Conservation (phyloP, 2,113 vertebrate species). For the Dipodomys spectabilis region DNA sequence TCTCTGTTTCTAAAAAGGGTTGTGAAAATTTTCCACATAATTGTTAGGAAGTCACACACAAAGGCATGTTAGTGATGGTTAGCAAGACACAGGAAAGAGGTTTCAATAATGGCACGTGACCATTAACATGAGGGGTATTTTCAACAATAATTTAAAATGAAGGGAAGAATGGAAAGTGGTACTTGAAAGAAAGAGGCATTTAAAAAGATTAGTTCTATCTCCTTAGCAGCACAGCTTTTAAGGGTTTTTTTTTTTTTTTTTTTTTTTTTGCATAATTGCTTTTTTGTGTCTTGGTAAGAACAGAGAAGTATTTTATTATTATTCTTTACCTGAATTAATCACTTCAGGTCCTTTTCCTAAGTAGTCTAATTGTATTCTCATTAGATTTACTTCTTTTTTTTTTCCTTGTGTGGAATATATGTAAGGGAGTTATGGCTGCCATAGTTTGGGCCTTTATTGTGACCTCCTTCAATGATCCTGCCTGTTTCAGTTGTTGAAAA, state of each 20-base stretch:
- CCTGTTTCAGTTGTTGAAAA: slow-evolving; percentile 33
- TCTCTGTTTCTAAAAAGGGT: not conserved
- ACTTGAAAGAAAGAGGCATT: slow-evolving; percentile 74
- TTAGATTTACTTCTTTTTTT: slow-evolving; percentile 69
- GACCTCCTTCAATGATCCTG: not conserved
- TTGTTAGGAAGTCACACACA: slow-evolving; percentile 1
- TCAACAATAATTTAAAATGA: slow-evolving; percentile 64
- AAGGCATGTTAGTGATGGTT: not conserved
- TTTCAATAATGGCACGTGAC: slow-evolving; percentile 37
- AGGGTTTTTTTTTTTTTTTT: slow-evolving; percentile 74
- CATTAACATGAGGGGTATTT: slow-evolving; percentile 28
- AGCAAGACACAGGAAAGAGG: not conserved
- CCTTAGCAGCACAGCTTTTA: slow-evolving; percentile 65
- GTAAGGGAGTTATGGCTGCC: not conserved
- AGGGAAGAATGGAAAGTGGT: slow-evolving; percentile 66
- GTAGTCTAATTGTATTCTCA: slow-evolving; percentile 69
- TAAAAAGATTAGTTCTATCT: slow-evolving; percentile 66
- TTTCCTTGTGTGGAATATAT: slow-evolving; percentile 54
- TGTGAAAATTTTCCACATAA: not conserved
- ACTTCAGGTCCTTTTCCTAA: slow-evolving; percentile 45
- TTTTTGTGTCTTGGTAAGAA: slow-evolving; percentile 68
- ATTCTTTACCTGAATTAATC: slow-evolving; percentile 68
- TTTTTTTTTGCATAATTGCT: slow-evolving; percentile 77
- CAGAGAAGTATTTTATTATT: slow-evolving; percentile 49
- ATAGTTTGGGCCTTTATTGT: not conserved